Conservation (phyloP, 2,113 vertebrate genomes). For the Accipiter cooperii region DNA sequence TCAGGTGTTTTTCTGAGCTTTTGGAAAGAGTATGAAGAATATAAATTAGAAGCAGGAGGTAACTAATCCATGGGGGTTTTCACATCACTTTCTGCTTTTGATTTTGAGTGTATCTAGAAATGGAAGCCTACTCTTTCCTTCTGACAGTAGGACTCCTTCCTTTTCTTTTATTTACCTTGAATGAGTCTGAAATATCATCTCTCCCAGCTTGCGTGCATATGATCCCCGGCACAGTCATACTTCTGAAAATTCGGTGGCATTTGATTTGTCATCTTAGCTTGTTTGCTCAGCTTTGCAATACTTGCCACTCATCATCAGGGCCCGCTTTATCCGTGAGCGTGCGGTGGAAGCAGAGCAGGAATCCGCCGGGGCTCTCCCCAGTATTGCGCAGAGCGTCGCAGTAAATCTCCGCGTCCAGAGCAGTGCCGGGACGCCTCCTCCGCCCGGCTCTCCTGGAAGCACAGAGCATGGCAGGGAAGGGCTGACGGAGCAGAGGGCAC, state of each 20-base stretch:
- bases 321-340: background rate
- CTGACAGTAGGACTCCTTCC: background rate
- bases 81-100: background rate
- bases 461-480: background rate
- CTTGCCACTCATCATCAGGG: background rate
- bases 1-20: background rate
- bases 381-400: fast-evolving
- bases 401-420: background rate
- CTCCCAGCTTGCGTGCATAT: background rate
- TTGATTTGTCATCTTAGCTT: background rate
- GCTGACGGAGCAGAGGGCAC: background rate
- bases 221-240: background rate
- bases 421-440: background rate
- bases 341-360: background rate
- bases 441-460: background rate
- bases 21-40: background rate
- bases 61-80: background rate
- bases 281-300: background rate
- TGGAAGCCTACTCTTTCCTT: background rate
- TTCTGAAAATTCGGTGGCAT: background rate
- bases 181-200: background rate
- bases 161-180: background rate
- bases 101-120: background rate
- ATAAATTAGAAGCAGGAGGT: background rate
- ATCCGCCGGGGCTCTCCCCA: fast-evolving